Evolutionary conservation across 2,888 invertebrate species (phyloP).

Genomic region (Cecidostiba fungosa): DNA sequence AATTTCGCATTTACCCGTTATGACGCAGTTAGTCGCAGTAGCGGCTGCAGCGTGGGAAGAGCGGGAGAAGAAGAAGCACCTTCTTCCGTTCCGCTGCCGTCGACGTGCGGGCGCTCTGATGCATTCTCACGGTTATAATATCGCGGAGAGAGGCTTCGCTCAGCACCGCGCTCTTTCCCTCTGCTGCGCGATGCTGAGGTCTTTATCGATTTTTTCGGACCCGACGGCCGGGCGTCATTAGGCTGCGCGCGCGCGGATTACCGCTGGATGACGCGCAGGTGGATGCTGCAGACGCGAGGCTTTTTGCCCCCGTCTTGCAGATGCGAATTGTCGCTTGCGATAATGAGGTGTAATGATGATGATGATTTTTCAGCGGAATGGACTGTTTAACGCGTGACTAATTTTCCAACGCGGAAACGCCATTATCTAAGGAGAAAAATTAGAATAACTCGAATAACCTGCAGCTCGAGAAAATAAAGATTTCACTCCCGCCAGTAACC

Average conservation of each 20-base stretch:
- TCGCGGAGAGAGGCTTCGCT: constrained; percentile 59
- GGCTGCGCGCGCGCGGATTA: too few relatives aligned
- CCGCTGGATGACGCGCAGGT: not conserved
- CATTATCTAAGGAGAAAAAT: not conserved
- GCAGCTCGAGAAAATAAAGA: constrained; percentile 13
- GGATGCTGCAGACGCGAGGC: not conserved
- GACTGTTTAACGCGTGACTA: not conserved
- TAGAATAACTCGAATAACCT: not conserved
- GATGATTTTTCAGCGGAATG: not conserved
- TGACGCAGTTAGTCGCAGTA: constrained; percentile 54
- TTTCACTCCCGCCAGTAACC: constrained; percentile 38
- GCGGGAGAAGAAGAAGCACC: constrained; percentile 57
- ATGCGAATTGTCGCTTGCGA: too few relatives aligned
- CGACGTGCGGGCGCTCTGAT: constrained; percentile 57
- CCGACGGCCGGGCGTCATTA: not conserved
- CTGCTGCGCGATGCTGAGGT: not conserved
- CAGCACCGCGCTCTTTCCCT: constrained; percentile 10
- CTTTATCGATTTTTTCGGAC: constrained; percentile 14
- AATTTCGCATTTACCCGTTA: constrained; percentile 57
- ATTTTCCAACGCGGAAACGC: not conserved
- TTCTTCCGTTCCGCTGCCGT: constrained; percentile 57
- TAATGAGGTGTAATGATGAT: not conserved
- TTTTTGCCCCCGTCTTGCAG: not conserved
- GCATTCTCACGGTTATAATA: constrained; percentile 78
- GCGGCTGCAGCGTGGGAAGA: constrained; percentile 59